Evolutionary conservation across 23 tunicate genomes (phyloP).

Genomic region (Styela clava): DNA sequence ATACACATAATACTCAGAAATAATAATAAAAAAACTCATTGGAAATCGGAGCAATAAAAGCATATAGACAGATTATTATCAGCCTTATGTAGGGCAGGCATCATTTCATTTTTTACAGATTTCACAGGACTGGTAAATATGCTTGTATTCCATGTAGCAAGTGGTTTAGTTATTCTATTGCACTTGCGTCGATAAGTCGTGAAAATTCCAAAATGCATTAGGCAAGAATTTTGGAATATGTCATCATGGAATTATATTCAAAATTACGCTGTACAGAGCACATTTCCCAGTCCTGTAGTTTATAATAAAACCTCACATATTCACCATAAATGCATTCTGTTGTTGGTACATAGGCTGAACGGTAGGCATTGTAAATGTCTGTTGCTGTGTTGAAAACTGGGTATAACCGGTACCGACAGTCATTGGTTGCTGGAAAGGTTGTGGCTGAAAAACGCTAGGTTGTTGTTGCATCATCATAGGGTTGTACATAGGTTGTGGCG

Average conservation of each 20-base stretch:
- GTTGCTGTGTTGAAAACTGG: not conserved
- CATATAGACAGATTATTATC: not conserved
- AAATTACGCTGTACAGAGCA: too few species aligned
- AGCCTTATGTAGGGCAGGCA: not conserved
- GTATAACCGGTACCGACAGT: not conserved
- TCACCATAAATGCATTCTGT: slow-evolving; percentile 20
- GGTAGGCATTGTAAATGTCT: not conserved
- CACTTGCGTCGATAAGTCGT: too few species aligned
- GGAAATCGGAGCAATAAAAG: not conserved
- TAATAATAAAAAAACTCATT: not conserved
- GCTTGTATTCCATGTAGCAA: too few species aligned
- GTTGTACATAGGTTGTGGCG: slow-evolving; percentile 1
- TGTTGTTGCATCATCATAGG: not conserved
- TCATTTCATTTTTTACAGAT: not conserved
- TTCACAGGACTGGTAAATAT: too few species aligned
- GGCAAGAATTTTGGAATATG: too few species aligned
- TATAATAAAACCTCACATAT: slow-evolving; percentile 17
- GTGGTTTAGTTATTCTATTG: too few species aligned
- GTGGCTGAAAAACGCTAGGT: slow-evolving; percentile 1
- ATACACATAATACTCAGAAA: not conserved
- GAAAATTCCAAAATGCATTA: too few species aligned
- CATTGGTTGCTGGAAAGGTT: slow-evolving; percentile 16
- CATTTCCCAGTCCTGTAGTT: too few species aligned
- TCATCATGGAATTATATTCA: too few species aligned
- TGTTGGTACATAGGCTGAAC: slow-evolving; percentile 19